phyloP scores from a whole-genome alignment of 2,888 invertebrate species.

The Microctonus aethiopoides region DNA sequence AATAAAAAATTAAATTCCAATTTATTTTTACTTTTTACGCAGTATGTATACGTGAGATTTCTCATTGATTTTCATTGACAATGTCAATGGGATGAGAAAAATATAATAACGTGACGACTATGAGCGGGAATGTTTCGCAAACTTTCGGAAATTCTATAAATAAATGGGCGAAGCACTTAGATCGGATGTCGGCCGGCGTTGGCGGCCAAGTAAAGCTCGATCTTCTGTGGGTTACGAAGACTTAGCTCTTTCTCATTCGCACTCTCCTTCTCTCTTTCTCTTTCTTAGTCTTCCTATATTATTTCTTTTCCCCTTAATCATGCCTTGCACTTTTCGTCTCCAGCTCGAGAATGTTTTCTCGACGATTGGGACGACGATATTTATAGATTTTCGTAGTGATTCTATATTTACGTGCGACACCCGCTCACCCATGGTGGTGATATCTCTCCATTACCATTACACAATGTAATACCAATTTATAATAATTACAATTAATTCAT shows the following conservation, averaged over 20 bases:
- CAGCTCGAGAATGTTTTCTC: constrained; percentile 29
- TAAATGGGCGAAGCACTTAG: constrained; percentile 60
- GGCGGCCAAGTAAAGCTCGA: constrained; percentile 67
- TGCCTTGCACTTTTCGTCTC: constrained; percentile 32
- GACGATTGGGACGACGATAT: constrained; percentile 53
- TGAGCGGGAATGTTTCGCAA: constrained; percentile 53
- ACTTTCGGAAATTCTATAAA: constrained; percentile 65
- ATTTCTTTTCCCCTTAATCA: background rate
- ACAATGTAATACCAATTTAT: background rate
- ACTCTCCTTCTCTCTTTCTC: constrained; percentile 11
- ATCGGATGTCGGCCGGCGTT: constrained; percentile 66
- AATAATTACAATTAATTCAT: background rate
- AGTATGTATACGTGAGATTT: background rate
- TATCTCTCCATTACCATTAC: constrained; percentile 3
- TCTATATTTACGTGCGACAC: constrained; percentile 65
- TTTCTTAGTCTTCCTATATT: too few species aligned
- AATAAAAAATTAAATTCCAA: background rate
- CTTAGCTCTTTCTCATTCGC: constrained; percentile 42
- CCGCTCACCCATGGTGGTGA: constrained; percentile 39
- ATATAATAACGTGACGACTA: constrained; percentile 36
- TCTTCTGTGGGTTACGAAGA: constrained; percentile 58
- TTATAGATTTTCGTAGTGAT: constrained; percentile 62
- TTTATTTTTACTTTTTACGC: background rate
- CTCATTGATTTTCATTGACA: constrained; percentile 7
- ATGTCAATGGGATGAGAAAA: constrained; percentile 35